Conservation (phyloP, 2,888 invertebrate genomes). For the Andrena haemorrhoa region DNA sequence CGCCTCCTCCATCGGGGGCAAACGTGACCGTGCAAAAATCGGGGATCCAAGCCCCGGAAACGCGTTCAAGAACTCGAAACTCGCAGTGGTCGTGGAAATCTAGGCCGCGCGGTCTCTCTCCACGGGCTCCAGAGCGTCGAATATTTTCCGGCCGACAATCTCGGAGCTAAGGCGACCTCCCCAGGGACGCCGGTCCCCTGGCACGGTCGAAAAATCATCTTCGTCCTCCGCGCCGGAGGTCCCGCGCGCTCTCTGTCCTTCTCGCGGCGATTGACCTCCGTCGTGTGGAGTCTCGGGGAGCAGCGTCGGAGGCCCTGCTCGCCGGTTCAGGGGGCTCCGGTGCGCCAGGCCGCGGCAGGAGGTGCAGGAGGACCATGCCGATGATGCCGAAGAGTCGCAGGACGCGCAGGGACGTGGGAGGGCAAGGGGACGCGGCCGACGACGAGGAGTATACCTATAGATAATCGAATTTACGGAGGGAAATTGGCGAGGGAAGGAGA, state of each 20-base stretch:
- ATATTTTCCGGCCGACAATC: conserved; percentile 47
- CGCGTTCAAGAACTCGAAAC: conserved; percentile 1
- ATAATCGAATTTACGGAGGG: conserved; percentile 82
- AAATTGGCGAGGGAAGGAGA: conserved; percentile 78
- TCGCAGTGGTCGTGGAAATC: neutral
- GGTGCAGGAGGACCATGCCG: conserved; percentile 45
- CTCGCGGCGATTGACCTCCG: conserved; percentile 54
- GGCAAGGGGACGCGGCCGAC: conserved; percentile 27
- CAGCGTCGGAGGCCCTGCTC: conserved; percentile 42
- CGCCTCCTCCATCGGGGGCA: neutral
- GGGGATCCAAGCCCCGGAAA: neutral
- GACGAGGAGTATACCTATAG: conserved; percentile 72
- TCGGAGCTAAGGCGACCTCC: conserved; percentile 39
- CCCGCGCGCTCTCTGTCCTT: neutral
- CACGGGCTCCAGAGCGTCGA: neutral
- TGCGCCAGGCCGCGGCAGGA: conserved; percentile 33
- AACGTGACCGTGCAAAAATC: conserved; percentile 49
- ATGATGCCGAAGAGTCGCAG: conserved; percentile 52
- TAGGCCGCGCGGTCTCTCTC: neutral
- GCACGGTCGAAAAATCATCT: conserved; percentile 46
- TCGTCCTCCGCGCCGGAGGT: neutral
- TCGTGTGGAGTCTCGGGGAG: conserved; percentile 59
- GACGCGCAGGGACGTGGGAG: conserved; percentile 13
- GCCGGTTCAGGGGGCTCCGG: conserved; percentile 68
- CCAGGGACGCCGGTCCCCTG: neutral